These are phyloP conservation scores for Liparis tanakae DNA, from an alignment of 2,797 vertebrate species.

Conservation along the genomic window DNA sequence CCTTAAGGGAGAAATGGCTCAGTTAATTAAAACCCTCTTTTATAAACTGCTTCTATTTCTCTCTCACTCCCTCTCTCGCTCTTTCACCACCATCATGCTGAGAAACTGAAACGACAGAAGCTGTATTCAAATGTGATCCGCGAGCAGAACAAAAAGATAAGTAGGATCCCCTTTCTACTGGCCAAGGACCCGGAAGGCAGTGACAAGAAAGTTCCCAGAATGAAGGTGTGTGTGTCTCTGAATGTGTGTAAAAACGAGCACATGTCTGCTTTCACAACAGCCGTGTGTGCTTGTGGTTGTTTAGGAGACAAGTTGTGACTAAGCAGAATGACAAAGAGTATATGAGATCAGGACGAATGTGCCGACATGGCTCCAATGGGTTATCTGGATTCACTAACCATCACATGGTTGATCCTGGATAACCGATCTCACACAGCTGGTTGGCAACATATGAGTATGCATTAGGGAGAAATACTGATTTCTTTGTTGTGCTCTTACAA, in stretches of 20 bases:
- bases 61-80: slow-evolving; percentile 46
- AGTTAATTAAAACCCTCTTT: slow-evolving; percentile 83
- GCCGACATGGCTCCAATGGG: neutral
- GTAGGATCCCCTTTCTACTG: slow-evolving; percentile 67
- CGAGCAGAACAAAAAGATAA: slow-evolving; percentile 87
- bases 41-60: slow-evolving; percentile 72
- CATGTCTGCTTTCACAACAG: slow-evolving; percentile 17
- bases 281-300: neutral
- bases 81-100: slow-evolving; percentile 81
- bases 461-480: neutral
- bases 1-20: slow-evolving; percentile 78
- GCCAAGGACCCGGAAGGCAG: slow-evolving; percentile 70
- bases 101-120: slow-evolving; percentile 88
- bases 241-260: slow-evolving; percentile 9
- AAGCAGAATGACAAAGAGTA: slow-evolving; percentile 5
- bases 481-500: neutral
- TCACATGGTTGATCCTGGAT: neutral
- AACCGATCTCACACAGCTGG: neutral
- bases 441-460: neutral
- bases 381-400: neutral
- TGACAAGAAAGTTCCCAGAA: slow-evolving; percentile 79
- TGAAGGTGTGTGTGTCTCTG: slow-evolving; percentile 85
- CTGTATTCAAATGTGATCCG: slow-evolving; percentile 89
- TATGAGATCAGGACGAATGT: neutral
- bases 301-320: neutral